phyloP scores from a whole-genome alignment of 2,113 vertebrate genomes.

The Xenotilapia caudafasciata region DNA sequence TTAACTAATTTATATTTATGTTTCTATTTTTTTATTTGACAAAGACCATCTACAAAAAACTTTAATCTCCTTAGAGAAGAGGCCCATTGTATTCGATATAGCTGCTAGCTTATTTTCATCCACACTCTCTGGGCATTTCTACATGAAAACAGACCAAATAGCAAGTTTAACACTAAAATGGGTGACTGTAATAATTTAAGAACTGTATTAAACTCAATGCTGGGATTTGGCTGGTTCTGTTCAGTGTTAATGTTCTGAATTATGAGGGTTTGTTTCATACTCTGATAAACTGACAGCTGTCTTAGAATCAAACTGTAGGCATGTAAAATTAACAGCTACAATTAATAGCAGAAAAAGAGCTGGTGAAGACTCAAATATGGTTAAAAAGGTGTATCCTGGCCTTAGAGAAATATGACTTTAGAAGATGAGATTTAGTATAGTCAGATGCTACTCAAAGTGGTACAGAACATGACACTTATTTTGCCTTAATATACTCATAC shows the following conservation, averaged over 20 bases:
- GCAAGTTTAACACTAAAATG: not conserved
- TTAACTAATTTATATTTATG: not conserved
- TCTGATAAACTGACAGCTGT: not conserved
- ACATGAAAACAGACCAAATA: not conserved
- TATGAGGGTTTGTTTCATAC: not conserved
- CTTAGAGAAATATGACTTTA: not conserved
- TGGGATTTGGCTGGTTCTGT: not conserved
- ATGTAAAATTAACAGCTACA: not conserved
- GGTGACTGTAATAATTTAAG: not conserved
- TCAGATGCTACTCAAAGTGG: not conserved
- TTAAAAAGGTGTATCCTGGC: not conserved
- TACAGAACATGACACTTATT: not conserved
- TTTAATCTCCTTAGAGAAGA: not conserved
- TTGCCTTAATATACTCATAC: not conserved
- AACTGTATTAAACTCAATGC: not conserved
- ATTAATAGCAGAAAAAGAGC: not conserved
- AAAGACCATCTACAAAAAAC: not conserved
- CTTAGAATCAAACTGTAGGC: not conserved
- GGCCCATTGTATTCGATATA: not conserved
- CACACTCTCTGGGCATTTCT: not conserved
- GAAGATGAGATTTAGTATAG: not conserved
- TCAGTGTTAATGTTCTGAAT: not conserved
- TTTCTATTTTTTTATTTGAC: not conserved
- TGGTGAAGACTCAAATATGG: not conserved
- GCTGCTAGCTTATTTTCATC: not conserved